phyloP scores from a whole-genome alignment of 2,797 vertebrate species.

The Characodon lateralis region DNA sequence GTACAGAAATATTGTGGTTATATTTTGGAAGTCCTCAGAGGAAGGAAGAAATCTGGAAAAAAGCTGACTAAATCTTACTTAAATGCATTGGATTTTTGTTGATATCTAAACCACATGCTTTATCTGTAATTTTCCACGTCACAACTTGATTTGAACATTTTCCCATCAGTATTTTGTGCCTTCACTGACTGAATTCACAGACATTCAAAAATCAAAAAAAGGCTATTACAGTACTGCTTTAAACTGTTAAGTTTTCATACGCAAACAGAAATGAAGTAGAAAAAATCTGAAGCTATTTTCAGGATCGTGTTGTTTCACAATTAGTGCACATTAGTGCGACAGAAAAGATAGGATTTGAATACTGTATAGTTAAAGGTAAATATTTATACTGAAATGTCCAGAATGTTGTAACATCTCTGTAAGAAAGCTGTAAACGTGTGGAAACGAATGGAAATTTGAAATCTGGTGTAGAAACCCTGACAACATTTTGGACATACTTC shows the following conservation, averaged over 20 bases:
- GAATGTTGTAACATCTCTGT: background rate
- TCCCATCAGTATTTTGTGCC: background rate
- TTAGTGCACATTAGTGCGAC: background rate
- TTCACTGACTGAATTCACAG: background rate
- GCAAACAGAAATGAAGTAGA: background rate
- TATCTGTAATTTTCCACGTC: background rate
- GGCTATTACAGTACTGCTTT: background rate
- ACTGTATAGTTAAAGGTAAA: background rate
- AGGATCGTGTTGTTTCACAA: background rate
- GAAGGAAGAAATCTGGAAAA: background rate
- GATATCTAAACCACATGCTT: background rate
- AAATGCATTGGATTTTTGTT: background rate
- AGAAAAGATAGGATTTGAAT: background rate
- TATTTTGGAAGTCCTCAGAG: background rate
- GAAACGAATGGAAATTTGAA: background rate
- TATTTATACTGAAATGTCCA: background rate
- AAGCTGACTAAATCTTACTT: background rate
- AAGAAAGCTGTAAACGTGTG: background rate
- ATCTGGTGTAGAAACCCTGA: background rate
- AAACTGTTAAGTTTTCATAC: background rate
- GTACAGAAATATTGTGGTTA: background rate
- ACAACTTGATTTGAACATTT: background rate
- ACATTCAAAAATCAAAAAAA: background rate
- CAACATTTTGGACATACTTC: background rate
- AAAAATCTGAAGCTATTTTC: background rate